Evolutionary conservation across 2,888 invertebrate species (phyloP), one percentile per base, ranked within the genome.

Genomic region (Campoplex capitator): DNA sequence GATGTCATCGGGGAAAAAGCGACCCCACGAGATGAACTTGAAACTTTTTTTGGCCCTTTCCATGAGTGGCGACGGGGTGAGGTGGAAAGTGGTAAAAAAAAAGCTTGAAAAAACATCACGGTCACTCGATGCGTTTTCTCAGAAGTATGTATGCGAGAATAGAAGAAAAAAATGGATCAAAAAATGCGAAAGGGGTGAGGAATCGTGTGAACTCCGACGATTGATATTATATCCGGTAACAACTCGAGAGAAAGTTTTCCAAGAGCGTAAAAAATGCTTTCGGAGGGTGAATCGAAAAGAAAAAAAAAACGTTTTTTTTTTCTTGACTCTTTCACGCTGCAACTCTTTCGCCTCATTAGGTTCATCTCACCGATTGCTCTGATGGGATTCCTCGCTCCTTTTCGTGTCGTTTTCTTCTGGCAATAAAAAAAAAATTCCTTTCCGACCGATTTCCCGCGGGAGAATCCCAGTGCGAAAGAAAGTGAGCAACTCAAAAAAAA

Each of bases 271-370:
- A 73, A 76, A 73, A 54, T 28, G 45, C 65, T 73, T n/a, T 11
- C 51, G 38, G 80, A 56, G 87, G 81, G 84, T 67, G 76, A 77
- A 62, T 42, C 67, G 58, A 13, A 42, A 18, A n/a, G 68, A 32
- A 81, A 70, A 81, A 71, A 71, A 80, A 80, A 45, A 45, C 73
- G 77, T 78, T 84, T 77, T 68, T 42, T 42, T 13, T 62, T 58
- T 75, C 75, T 45, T 3, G n/a, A 8, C 32, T 73, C 38, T 51
- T 51, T 38, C 48, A 38, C 13, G 18, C 35, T 75, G 23, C 18
- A 84, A 87, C 84, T 87, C 87, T 87, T 84, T 87, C 84, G 84
- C 70, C 82, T 87, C 84, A 87, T 87, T 84, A 82, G 75, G 45
- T 82, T 82, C 65, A 82, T 82, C 84, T 70, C 65, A 71, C 28